A percentile compares a stretch with the other conserved stretches of the same genome.
Conservation (phyloP, 2,888 invertebrate species). For the Metopia argyrocephala region DNA sequence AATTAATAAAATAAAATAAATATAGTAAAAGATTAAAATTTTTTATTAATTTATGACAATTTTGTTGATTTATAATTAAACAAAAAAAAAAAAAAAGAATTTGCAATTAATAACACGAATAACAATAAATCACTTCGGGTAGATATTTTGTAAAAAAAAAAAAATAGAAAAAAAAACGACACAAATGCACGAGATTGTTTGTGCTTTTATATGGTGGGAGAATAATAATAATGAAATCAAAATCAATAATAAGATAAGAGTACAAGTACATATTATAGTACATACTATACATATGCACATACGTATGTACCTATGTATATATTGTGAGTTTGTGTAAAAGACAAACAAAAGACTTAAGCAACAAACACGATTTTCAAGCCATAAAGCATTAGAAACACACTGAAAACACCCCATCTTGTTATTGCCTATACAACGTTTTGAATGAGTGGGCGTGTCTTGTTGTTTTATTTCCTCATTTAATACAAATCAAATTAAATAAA, state of each 20-base stretch:
- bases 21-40: slow-evolving; percentile 21
- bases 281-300: too few relatives aligned
- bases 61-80: slow-evolving; percentile 48
- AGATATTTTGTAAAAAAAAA: slow-evolving; percentile 23
- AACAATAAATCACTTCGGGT: slow-evolving; percentile 53
- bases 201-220: not conserved
- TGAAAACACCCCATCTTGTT: slow-evolving; percentile 48
- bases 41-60: slow-evolving; percentile 55
- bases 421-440: slow-evolving; percentile 10
- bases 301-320: too few relatives aligned
- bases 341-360: slow-evolving; percentile 55
- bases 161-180: not conserved
- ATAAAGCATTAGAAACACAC: slow-evolving; percentile 33
- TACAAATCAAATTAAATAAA: slow-evolving; percentile 68
- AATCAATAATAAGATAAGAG: not conserved
- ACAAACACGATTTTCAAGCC: slow-evolving; percentile 29
- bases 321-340: not conserved
- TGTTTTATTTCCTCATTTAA: slow-evolving; percentile 58
- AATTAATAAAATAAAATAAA: slow-evolving; percentile 18
- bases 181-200: slow-evolving; percentile 24
- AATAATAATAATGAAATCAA: slow-evolving; percentile 1
- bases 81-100: not conserved
- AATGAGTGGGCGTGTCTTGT: slow-evolving; percentile 57
- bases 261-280: too few relatives aligned
- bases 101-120: slow-evolving; percentile 52